These are phyloP conservation scores for Sminthurinus aureus DNA, from an alignment of 2,888 invertebrate genomes.

Conservation along the genomic window DNA sequence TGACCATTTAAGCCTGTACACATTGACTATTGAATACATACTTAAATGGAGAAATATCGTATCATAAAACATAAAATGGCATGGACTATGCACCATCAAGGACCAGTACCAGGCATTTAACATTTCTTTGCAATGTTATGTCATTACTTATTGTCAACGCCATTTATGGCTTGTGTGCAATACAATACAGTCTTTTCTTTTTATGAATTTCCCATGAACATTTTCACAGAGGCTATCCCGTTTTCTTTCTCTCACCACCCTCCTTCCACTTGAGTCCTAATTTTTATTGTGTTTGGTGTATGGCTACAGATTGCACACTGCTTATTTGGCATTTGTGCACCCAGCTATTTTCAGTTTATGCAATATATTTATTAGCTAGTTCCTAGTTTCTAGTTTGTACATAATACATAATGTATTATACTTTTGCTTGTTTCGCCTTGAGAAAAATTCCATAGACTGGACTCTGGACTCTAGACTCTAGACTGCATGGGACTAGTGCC, in stretches of 20 bases:
- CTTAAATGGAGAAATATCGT: neutral
- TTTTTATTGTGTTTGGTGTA: neutral
- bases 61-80: slow-evolving; percentile 19
- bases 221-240: no score
- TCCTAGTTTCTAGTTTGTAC: neutral
- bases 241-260: neutral
- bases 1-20: neutral
- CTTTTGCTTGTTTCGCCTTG: neutral
- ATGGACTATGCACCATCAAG: neutral
- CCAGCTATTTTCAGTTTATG: no score
- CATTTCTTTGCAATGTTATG: slow-evolving; percentile 9
- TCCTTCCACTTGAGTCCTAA: neutral
- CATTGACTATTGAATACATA: neutral
- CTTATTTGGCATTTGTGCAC: no score
- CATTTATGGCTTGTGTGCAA: slow-evolving; percentile 10
- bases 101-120: neutral
- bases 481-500: neutral
- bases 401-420: no score
- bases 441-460: neutral
- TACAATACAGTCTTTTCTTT: neutral
- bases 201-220: no score
- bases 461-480: no score
- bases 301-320: no score
- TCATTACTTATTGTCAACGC: slow-evolving; percentile 23
- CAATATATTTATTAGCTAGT: neutral